These are phyloP conservation scores for Leptinotarsa juncta DNA, from an alignment of 2,888 invertebrate species.

Conservation along the genomic window DNA sequence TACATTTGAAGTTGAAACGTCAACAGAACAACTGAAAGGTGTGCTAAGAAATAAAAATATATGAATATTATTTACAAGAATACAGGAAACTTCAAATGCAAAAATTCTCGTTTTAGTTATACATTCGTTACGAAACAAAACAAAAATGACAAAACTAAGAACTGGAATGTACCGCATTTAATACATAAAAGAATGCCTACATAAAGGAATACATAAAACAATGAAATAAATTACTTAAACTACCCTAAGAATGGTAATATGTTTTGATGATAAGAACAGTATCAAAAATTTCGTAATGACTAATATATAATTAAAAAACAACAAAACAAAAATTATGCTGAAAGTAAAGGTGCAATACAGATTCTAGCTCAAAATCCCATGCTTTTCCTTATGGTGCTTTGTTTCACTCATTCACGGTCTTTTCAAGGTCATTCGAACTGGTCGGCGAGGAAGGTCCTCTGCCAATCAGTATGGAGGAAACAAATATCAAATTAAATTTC, in stretches of 20 bases:
- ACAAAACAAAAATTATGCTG: slow-evolving; percentile 48
- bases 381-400: too few species aligned
- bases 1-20: slow-evolving; percentile 53
- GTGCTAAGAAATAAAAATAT: slow-evolving; percentile 46
- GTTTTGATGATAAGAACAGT: slow-evolving; percentile 51
- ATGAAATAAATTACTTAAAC: slow-evolving; percentile 57
- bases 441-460: too few species aligned
- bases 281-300: slow-evolving; percentile 56
- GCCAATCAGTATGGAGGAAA: too few species aligned
- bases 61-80: slow-evolving; percentile 48
- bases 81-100: slow-evolving; percentile 52
- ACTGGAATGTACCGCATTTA: slow-evolving; percentile 60
- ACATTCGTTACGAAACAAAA: slow-evolving; percentile 39
- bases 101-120: slow-evolving; percentile 46
- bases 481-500: too few species aligned
- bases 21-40: slow-evolving; percentile 40
- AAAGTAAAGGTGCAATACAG: slow-evolving; percentile 17
- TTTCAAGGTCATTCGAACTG: too few species aligned
- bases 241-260: slow-evolving; percentile 50
- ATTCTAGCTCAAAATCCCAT: too few species aligned
- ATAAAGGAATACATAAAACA: slow-evolving; percentile 51
- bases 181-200: slow-evolving; percentile 55
- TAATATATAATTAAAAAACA: slow-evolving; percentile 50
- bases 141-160: slow-evolving; percentile 47
- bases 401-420: too few species aligned